phyloP scores from a whole-genome alignment of 2,888 invertebrate species.

The Microdon myrmicae region DNA sequence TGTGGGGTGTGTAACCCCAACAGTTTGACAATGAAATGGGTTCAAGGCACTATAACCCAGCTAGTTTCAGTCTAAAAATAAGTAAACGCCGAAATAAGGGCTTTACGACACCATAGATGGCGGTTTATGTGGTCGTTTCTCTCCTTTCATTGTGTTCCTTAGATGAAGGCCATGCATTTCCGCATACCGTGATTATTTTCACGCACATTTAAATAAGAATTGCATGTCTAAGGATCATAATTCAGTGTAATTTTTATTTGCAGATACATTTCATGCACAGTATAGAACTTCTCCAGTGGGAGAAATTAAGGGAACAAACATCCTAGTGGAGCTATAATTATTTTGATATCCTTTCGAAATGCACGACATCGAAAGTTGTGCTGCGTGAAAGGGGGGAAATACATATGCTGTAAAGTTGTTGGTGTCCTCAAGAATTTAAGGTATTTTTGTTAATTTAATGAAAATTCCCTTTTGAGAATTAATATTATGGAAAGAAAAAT shows the following conservation, averaged over 20 bases:
- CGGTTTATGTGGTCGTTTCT: too few species aligned
- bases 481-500: too few species aligned
- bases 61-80: too few species aligned
- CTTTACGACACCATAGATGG: too few species aligned
- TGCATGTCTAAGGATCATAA: slow-evolving; percentile 46
- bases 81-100: too few species aligned
- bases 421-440: slow-evolving; percentile 6
- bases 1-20: too few species aligned
- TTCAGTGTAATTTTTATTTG: slow-evolving; percentile 45
- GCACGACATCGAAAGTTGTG: slow-evolving; percentile 22
- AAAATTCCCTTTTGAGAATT: slow-evolving; percentile 26
- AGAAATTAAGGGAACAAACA: slow-evolving; percentile 24
- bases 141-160: too few species aligned
- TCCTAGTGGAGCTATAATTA: slow-evolving; percentile 15
- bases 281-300: background rate
- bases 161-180: too few species aligned
- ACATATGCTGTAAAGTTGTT: background rate
- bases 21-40: too few species aligned
- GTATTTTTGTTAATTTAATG: slow-evolving; percentile 31
- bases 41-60: too few species aligned
- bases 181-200: slow-evolving; percentile 8
- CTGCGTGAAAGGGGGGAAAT: too few species aligned
- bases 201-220: slow-evolving; percentile 44
- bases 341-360: slow-evolving; percentile 11
- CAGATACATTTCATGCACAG: slow-evolving; percentile 40